Base-by-base conservation (phyloP, 2,797 vertebrate genomes). In the Sparidentex hasta region DNA sequence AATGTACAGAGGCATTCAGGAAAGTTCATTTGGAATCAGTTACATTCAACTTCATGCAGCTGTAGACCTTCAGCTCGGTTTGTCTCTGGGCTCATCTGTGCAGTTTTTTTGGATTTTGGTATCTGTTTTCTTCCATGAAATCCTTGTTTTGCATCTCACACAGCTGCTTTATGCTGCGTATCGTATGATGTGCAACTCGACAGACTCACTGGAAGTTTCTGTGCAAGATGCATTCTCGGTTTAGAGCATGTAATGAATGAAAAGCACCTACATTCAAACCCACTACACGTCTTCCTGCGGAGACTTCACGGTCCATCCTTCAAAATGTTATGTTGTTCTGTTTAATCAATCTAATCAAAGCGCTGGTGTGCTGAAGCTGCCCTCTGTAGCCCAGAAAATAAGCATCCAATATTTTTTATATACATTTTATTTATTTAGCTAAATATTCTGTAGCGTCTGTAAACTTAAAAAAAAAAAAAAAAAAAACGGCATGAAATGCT, bases 211-310 rank as follows among this genome's bases (percentile, higher is more conserved):
- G 23, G 13, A 43, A 2, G 21, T 44, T 23, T 5, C 57, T 65
- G 11, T 38, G 13, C 8, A 8, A 18, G 33, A 46, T 50, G 46
- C 16, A 20, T 48, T 41, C 11, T 1, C 47, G 65, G 48, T 51
- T 71, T n/a, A 14, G 25, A 25, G 25, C 14, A 29, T 55, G 33
- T 21, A 59, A 38, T 17, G 18, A 46, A 20, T 65, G 17, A 38
- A 20, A 27, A 54, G 13, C 29, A n/a, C 75, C 5, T 55, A 59
- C 46, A 71, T 74, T 74, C 47, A 66, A 41, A 62, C 29, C 51
- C 54, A 52, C 8, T 2, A 41, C 13, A 50, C 0, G 0, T 72
- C 48, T 52, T 64, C 16, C 13, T 38, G 38, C 29, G 41, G 21
- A 65, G n/a, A 50, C 11, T 25, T 17, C 6, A 14, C 55, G 12